Conservation (phyloP, 2,888 invertebrate species). For the Sclerodermus sp. region DNA sequence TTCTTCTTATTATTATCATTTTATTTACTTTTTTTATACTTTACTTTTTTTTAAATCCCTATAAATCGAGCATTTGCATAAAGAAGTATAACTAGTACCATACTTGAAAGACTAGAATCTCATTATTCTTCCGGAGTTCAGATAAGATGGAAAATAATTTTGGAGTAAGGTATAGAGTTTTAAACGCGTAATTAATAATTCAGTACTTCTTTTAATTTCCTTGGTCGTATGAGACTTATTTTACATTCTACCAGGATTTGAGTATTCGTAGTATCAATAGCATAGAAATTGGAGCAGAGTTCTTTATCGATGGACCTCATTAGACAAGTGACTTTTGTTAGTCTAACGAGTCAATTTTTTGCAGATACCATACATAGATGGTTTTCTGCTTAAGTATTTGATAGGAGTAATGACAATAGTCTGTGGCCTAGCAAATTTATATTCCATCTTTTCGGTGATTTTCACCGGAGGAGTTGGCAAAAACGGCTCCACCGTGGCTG, state of each 20-base stretch:
- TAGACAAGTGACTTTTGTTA: no score
- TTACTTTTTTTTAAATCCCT: background rate
- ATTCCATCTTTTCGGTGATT: conserved; percentile 70
- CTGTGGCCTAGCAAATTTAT: conserved; percentile 73
- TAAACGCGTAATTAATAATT: no score
- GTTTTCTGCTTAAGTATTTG: conserved; percentile 75
- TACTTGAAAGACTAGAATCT: background rate
- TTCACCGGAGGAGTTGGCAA: conserved; percentile 91
- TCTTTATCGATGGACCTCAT: no score
- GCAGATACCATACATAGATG: conserved; percentile 63
- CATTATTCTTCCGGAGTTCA: no score
- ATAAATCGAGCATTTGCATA: background rate
- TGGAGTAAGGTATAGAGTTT: no score
- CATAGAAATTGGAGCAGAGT: no score
- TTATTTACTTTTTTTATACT: conserved; percentile 1
- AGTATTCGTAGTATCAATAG: no score
- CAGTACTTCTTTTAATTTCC: no score
- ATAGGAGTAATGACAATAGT: conserved; percentile 75
- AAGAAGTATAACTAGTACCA: background rate
- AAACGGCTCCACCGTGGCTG: conserved; percentile 98
- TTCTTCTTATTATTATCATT: conserved; percentile 12
- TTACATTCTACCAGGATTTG: no score
- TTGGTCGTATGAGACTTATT: no score
- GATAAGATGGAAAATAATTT: no score
- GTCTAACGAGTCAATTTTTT: conserved; percentile 49